These are phyloP conservation scores for Teleogryllus oceanicus DNA, from an alignment of 2,888 invertebrate genomes.

Conservation along the genomic window DNA sequence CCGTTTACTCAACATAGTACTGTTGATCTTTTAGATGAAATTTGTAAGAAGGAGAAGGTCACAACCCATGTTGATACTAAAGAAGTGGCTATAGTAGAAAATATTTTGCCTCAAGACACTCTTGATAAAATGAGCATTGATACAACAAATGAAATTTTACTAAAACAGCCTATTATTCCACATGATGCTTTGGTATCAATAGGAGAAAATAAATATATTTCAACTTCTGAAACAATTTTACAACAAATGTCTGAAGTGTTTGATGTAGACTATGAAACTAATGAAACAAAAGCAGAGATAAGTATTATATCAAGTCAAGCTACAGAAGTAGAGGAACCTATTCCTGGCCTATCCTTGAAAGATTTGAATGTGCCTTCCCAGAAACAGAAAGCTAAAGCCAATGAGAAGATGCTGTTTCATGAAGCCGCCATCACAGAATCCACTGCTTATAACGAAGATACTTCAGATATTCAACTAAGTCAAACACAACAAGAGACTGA, in stretches of 20 bases:
- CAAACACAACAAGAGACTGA: constrained; percentile 12
- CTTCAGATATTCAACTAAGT: background rate
- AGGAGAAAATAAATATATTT: constrained; percentile 33
- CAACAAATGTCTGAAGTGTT: constrained; percentile 33
- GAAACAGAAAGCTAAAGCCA: constrained; percentile 23
- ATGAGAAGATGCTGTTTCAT: background rate
- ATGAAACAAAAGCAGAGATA: constrained; percentile 30
- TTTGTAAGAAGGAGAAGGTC: too few species aligned
- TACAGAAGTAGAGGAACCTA: constrained; percentile 30
- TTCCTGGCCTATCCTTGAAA: constrained; percentile 24
- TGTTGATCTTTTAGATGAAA: too few species aligned
- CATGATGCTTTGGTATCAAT: constrained; percentile 31
- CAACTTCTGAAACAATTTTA: constrained; percentile 34
- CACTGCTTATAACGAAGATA: constrained; percentile 21
- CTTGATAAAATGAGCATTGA: too few species aligned
- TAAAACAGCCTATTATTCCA: background rate
- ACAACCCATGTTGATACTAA: too few species aligned
- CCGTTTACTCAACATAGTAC: too few species aligned
- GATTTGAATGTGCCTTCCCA: background rate
- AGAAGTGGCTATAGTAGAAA: too few species aligned
- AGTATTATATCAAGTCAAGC: constrained; percentile 31
- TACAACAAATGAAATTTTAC: too few species aligned
- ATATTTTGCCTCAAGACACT: too few species aligned
- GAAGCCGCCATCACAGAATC: constrained; percentile 26
- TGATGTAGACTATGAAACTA: constrained; percentile 24